phyloP scores from a whole-genome alignment of 2,888 invertebrate genomes.

The Thymelicus acteon region DNA sequence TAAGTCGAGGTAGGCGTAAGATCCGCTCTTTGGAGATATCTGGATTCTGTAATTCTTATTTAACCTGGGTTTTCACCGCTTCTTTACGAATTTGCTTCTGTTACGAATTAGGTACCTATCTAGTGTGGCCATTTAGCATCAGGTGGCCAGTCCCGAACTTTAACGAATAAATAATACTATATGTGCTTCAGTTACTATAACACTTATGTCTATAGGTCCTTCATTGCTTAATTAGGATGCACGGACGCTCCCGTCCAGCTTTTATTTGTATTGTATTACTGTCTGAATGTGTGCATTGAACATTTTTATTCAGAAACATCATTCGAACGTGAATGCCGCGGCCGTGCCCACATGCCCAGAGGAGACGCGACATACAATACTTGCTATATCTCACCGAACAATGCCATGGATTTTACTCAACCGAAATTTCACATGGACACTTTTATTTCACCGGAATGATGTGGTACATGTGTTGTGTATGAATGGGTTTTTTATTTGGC shows the following conservation, averaged over 20 bases:
- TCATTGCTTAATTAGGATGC: neutral
- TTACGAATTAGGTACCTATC: too few relatives aligned
- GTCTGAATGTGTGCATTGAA: slow-evolving; percentile 1
- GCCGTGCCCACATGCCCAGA: neutral
- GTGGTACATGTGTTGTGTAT: neutral
- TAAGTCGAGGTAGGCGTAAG: too few relatives aligned
- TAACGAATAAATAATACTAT: too few relatives aligned
- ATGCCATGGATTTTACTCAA: neutral
- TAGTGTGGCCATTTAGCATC: too few relatives aligned
- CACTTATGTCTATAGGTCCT: too few relatives aligned
- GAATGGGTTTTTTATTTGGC: too few relatives aligned
- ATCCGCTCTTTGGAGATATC: too few relatives aligned
- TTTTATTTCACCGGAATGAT: neutral
- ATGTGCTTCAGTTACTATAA: too few relatives aligned
- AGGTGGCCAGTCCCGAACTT: too few relatives aligned
- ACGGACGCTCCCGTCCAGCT: neutral
- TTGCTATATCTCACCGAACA: neutral
- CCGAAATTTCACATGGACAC: slow-evolving; percentile 9
- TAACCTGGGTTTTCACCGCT: too few relatives aligned
- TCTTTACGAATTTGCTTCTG: too few relatives aligned
- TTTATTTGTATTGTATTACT: slow-evolving; percentile 5
- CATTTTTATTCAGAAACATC: neutral
- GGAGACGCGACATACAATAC: neutral
- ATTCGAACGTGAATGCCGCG: slow-evolving; percentile 4
- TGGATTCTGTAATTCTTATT: too few relatives aligned